Evolutionary conservation across 2,888 invertebrate genomes (phyloP), one percentile per base, ranked within the genome.

Genomic region (Cephus pygmeus): DNA sequence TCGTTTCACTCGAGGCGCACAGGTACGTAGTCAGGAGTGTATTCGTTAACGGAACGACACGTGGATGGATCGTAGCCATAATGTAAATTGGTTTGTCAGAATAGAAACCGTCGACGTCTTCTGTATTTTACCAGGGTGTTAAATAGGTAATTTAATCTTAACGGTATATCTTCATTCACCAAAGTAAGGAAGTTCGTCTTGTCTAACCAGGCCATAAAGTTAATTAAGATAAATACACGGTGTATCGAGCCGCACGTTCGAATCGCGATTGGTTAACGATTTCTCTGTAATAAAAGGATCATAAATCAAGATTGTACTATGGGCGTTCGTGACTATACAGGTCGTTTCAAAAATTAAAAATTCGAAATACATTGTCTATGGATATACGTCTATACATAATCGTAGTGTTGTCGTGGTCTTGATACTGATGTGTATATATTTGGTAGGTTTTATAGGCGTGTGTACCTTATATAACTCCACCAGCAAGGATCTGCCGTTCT

Each of bases 401-500:
- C 23, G 9, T 56, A 56, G 23, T 23, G 15, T 56, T 23, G 9
- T 6, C 23, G 23, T 9, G 40, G 40, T 4, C 6, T 56, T 9
- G 15, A 15, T 56, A 6, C 40, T 23, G 9, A 12, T 35, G 35
- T 11, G 34, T 12, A 12, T 12, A 35, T 12, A 23, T 23, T 56
- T 23, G 23, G 40, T 56, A 56, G 23, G 23, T 23, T 23, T 56
- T 56, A 12, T 71, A 71, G 12, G 3, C 33, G 71, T 1, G 12
- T 71, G 33, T 71, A 71, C 71, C 31, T 31, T 71, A 34, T 34
- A 31, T 31, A 69, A 23, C 1, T 6, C 9, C 12, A 71, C 71
- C 4, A 4, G 34, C 71, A 31, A 31, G 34, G 31, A 82, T 79
- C 75, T 33, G 23, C 76, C 34, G 74, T 77, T 75, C 79, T 79